These are phyloP conservation scores for Diacarnus erythraeanus DNA, from an alignment of 37 sponge, comb jelly and placozoan genomes.

Conservation along the genomic window DNA sequence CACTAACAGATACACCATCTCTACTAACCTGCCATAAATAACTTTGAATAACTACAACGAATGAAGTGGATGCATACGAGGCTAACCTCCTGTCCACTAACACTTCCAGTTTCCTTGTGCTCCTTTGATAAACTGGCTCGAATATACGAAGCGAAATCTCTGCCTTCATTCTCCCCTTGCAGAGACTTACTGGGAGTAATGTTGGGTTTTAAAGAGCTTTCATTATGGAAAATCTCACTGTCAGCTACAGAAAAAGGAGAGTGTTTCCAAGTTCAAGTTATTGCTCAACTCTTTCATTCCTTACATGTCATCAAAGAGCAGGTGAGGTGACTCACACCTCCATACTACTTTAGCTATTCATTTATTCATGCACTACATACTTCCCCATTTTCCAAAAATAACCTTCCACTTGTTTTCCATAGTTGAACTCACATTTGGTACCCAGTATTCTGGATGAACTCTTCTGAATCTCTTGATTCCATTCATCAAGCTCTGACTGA, in stretches of 20 bases:
- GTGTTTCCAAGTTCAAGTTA: too few species aligned
- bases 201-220: not conserved
- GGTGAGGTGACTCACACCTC: too few species aligned
- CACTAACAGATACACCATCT: conserved; percentile 45
- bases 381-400: not conserved
- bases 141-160: conserved; percentile 29
- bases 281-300: too few species aligned
- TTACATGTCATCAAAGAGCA: too few species aligned
- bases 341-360: too few species aligned
- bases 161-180: not conserved
- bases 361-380: too few species aligned
- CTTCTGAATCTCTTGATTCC: conserved; percentile 44
- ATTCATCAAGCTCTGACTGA: conserved; percentile 64
- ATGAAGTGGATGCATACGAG: not conserved
- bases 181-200: not conserved
- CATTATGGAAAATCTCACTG: too few species aligned
- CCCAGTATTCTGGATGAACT: not conserved
- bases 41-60: not conserved
- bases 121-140: conserved; percentile 12
- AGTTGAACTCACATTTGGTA: not conserved
- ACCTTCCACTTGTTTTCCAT: not conserved
- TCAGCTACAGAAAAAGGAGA: too few species aligned
- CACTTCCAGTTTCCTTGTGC: not conserved
- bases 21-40: not conserved
- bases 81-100: conserved; percentile 29